Percentiles rank a stretch among this genome's conserved stretches.
phyloP scores from a whole-genome alignment of 1,140 invertebrate species.

The Drosophila hydei region DNA sequence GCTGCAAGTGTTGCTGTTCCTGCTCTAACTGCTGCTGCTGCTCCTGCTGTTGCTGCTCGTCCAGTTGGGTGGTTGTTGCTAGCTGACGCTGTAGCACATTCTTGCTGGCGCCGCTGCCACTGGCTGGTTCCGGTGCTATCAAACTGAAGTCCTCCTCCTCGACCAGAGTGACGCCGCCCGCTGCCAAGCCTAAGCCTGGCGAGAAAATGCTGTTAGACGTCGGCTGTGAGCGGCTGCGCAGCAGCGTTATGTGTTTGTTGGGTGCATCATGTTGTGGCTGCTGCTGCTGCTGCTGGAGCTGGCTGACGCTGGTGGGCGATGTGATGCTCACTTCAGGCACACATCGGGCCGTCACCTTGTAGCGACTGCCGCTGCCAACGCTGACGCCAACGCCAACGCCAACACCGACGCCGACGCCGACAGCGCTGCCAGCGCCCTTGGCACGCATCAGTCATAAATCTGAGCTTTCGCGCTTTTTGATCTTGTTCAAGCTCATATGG shows the following conservation, averaged over 20 bases:
- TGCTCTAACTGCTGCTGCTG: conserved; percentile 28
- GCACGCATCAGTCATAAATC: conserved; percentile 84
- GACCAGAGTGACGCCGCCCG: conserved; percentile 72
- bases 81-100: conserved; percentile 73
- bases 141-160: conserved; percentile 82
- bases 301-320: conserved; percentile 69
- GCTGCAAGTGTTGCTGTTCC: conserved; percentile 31
- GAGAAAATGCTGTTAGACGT: conserved; percentile 83
- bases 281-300: conserved; percentile 24
- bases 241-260: conserved; percentile 71
- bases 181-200: conserved; percentile 64
- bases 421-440: conserved; percentile 58
- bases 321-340: conserved; percentile 83
- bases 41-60: conserved; percentile 56
- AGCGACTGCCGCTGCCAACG: conserved; percentile 74
- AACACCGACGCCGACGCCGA: conserved; percentile 58
- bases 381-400: conserved; percentile 66
- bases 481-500: conserved; percentile 82
- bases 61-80: conserved; percentile 62
- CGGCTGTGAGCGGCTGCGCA: conserved; percentile 74
- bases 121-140: conserved; percentile 49
- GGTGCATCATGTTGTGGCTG: conserved; percentile 54
- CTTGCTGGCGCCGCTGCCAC: conserved; percentile 61
- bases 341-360: conserved; percentile 83
- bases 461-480: conserved; percentile 82